These are phyloP conservation scores for Gobio gobio DNA, from an alignment of 2,113 vertebrate species.

Conservation along the genomic window DNA sequence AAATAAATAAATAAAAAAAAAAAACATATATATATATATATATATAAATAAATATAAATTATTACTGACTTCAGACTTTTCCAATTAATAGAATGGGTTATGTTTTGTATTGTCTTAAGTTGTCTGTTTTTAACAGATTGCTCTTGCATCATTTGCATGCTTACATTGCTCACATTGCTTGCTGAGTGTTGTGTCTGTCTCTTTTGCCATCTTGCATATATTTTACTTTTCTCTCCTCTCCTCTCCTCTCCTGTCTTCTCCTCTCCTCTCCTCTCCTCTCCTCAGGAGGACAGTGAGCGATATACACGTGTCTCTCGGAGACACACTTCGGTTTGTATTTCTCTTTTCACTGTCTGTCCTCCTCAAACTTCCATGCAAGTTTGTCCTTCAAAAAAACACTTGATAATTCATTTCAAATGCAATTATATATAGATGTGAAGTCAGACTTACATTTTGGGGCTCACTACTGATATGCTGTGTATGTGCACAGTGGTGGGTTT, in stretches of 20 bases:
- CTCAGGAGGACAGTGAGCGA: conserved; percentile 93
- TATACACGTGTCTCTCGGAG: conserved; percentile 85
- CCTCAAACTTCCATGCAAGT: conserved; percentile 1
- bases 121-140: not conserved
- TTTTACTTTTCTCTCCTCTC: conserved; percentile 48
- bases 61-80: not conserved
- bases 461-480: not conserved
- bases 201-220: not conserved
- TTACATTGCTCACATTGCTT: not conserved
- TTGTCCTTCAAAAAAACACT: not conserved
- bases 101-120: not conserved
- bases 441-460: not conserved
- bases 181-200: not conserved
- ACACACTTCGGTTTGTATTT: conserved; percentile 86
- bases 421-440: not conserved
- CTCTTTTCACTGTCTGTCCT: conserved; percentile 42
- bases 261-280: conserved; percentile 54
- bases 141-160: not conserved
- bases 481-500: not conserved
- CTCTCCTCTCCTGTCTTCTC: conserved; percentile 15
- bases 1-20: too few relatives aligned
- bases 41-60: too few relatives aligned
- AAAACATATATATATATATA: too few relatives aligned
- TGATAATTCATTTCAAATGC: not conserved
- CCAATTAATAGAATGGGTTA: too few relatives aligned